phyloP scores from a whole-genome alignment of 2,113 vertebrate species.

The Varanus komodoensis region DNA sequence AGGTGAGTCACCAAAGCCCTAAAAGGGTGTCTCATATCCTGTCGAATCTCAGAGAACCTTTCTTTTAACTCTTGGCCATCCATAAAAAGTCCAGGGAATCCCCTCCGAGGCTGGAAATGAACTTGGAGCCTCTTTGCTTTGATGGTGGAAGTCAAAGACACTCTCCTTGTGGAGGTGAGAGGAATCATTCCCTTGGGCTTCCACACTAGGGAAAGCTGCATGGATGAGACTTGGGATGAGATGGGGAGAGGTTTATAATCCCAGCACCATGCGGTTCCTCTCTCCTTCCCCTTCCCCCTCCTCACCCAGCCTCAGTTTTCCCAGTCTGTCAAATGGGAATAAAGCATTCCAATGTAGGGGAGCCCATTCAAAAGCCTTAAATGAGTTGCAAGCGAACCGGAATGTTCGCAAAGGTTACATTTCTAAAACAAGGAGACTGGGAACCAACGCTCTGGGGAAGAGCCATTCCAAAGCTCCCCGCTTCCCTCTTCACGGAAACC shows the following conservation, averaged over 20 bases:
- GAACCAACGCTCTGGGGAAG: too few species aligned
- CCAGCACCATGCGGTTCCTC: background rate
- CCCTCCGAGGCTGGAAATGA: background rate
- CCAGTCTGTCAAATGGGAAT: background rate
- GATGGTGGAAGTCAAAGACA: background rate
- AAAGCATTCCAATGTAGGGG: background rate
- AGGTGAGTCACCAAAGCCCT: background rate
- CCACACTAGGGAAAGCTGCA: background rate
- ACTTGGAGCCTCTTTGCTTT: too few species aligned
- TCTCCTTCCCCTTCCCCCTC: background rate
- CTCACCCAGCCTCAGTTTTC: background rate
- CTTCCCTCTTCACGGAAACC: too few species aligned
- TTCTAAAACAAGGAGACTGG: background rate
- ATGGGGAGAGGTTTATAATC: background rate
- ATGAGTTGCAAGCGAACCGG: background rate
- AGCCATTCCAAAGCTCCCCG: background rate
- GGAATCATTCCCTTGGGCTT: background rate
- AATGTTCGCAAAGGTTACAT: too few species aligned
- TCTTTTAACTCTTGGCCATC: background rate
- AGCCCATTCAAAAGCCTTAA: background rate
- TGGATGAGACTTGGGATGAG: background rate
- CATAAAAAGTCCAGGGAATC: background rate
- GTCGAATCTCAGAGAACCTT: background rate
- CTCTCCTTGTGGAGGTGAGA: background rate
- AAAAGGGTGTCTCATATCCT: constrained; percentile 33